Conservation (phyloP, 2,888 invertebrate genomes). For the Scrobipalpa costella region DNA sequence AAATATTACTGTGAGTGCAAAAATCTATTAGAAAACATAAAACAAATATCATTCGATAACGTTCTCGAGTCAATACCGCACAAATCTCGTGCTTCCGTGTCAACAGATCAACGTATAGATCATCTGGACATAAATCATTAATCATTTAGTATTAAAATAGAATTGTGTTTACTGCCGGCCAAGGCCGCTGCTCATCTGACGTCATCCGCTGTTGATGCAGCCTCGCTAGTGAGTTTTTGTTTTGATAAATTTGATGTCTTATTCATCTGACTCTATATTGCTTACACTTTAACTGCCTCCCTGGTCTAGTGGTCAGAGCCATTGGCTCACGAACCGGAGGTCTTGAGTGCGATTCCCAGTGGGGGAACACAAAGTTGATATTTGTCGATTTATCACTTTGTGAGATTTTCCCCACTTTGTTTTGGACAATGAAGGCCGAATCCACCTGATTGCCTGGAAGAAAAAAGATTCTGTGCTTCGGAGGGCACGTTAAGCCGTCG, state of each 20-base stretch:
- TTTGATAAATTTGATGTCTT: not conserved
- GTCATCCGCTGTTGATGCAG: constrained; percentile 19
- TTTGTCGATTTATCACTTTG: no score
- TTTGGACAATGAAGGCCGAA: no score
- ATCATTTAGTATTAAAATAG: constrained; percentile 55
- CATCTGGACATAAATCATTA: constrained; percentile 37
- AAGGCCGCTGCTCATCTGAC: constrained; percentile 38
- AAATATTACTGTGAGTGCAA: no score
- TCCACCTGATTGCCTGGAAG: no score
- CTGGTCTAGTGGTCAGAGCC: not conserved
- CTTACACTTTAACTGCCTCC: not conserved
- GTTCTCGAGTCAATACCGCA: not conserved
- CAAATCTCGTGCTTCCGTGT: constrained; percentile 30
- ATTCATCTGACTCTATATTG: not conserved
- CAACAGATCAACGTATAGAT: constrained; percentile 13
- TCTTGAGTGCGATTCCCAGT: no score
- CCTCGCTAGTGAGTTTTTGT: constrained; percentile 22
- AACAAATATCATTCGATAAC: not conserved
- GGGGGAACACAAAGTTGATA: no score
- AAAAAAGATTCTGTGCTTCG: no score
- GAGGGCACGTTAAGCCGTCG: no score
- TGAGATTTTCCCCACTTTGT: no score
- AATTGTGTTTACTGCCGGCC: constrained; percentile 42
- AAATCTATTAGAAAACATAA: not conserved
- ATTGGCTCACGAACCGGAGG: no score